Evolutionary conservation across 2,797 vertebrate species (phyloP).

Genomic region (Hozukius guyotensis): DNA sequence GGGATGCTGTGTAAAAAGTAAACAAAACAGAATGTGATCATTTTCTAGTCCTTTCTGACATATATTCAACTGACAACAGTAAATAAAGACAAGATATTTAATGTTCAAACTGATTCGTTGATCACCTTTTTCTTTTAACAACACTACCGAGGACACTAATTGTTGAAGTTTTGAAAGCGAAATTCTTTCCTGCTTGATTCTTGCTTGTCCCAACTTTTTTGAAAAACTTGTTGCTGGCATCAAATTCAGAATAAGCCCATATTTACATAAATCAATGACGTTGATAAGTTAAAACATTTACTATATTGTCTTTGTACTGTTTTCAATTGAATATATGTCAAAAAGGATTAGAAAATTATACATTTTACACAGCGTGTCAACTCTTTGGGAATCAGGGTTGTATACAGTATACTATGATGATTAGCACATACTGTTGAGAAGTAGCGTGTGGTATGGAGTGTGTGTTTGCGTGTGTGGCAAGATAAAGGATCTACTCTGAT

Average conservation of each 20-base stretch:
- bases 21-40: neutral
- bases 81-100: neutral
- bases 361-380: neutral
- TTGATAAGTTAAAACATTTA: neutral
- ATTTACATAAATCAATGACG: neutral
- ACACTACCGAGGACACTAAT: neutral
- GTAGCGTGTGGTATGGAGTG: neutral
- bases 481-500: neutral
- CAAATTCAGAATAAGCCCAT: neutral
- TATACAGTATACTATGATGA: too few species aligned
- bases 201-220: neutral
- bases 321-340: neutral
- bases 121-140: neutral
- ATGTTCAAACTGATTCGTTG: neutral
- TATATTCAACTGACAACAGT: neutral
- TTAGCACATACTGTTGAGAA: neutral
- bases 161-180: neutral
- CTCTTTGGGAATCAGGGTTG: neutral
- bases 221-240: neutral
- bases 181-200: neutral
- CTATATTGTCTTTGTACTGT: neutral
- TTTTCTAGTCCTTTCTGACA: neutral
- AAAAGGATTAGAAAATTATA: neutral
- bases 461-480: neutral
- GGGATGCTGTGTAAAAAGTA: neutral